Percentiles rank a stretch among this genome's conserved stretches.
These are phyloP conservation scores for Thamnophis sirtalis DNA, from an alignment of 2,113 vertebrate genomes.

Conservation along the genomic window DNA sequence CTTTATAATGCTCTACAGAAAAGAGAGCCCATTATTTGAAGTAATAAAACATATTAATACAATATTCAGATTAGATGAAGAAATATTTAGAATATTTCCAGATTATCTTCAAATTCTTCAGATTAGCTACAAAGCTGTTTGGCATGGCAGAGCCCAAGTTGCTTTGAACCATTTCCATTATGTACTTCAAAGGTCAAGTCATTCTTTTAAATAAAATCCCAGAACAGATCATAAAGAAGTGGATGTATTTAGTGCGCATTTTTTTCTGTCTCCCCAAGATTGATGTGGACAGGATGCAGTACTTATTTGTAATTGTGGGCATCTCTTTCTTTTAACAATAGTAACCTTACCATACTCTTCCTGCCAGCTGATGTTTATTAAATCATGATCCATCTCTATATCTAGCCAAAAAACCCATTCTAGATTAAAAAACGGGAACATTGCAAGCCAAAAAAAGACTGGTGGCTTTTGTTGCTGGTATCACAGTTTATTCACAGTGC, in stretches of 20 bases:
- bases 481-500: not conserved
- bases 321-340: not conserved
- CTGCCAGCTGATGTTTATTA: not conserved
- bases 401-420: not conserved
- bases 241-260: not conserved
- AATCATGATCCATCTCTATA: not conserved
- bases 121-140: not conserved
- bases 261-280: not conserved
- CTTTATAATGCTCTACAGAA: not conserved
- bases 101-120: not conserved
- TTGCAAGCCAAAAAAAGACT: not conserved
- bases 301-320: not conserved
- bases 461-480: no score
- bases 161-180: not conserved
- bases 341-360: not conserved
- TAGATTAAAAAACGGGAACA: not conserved
- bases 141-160: not conserved
- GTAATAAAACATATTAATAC: not conserved
- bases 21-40: not conserved
- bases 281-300: not conserved
- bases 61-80: not conserved
- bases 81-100: not conserved
- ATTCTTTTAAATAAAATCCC: not conserved
- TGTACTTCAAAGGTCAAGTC: not conserved
- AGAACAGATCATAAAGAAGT: not conserved